Evolutionary conservation across 2,113 vertebrate genomes (phyloP), one percentile per base, ranked within the genome.

Genomic region (Spermophilus dauricus): DNA sequence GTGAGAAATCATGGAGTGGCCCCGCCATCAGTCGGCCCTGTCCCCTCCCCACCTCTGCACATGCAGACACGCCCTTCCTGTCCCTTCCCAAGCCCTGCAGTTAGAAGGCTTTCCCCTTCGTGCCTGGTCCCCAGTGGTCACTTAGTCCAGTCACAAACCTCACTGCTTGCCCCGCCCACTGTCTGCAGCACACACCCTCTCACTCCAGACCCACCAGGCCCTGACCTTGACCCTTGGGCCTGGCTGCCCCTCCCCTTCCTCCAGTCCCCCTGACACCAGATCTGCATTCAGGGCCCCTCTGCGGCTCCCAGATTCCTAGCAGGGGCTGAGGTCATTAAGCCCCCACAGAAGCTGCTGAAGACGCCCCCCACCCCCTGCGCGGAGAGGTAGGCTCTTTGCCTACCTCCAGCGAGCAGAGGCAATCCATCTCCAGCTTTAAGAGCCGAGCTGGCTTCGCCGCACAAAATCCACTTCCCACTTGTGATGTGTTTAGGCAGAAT

Each of bases 361-460:
- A 93, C 51, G 96, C 45, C 78, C 73, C 95, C 37, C 92, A 97
- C 97, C 37, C 37, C 37, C 37, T 37, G 37, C 37, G 63, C 94
- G 13, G 72, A 97, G 91, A 98, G 92, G 58, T 95, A 97, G 97
- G 96, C 95, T 97, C 97, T 98, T 97, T 78, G 72, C 97, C n/a
- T n/a, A n/a, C n/a, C n/a, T n/a, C 37, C 37, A 37, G 37, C 37
- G 37, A 37, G 37, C 37, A 37, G 37, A 37, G 98, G 97, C 98
- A 98, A 98, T 98, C 99, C 97, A 98, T 98, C 98, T 98, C 96
- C 82, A 94, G 98, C 95, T 98, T 98, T 98, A 98, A 98, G 98
- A 98, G 98, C 98, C 97, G 97, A 98, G 97, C 97, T 88, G 97
- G 95, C 95, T 98, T 98, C 97, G 85, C 45, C 87, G 92, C 24